A percentile compares a stretch with the other conserved stretches of the same genome.
Evolutionary conservation across 2,888 invertebrate genomes (phyloP).

Genomic region (Lycaena phlaeas): DNA sequence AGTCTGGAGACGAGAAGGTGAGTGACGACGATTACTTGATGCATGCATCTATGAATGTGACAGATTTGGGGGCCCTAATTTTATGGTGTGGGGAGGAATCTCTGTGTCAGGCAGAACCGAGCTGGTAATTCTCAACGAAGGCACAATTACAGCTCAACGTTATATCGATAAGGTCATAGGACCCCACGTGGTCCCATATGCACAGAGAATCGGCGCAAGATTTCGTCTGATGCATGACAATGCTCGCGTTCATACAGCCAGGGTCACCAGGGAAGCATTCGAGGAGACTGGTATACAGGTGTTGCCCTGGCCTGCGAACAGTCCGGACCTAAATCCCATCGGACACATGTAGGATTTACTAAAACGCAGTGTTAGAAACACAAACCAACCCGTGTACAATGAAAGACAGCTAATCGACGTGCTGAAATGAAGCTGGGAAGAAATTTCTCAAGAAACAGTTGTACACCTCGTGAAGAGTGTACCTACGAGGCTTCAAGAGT

Average conservation of each 20-base stretch:
- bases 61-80: neutral
- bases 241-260: no score
- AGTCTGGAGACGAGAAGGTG: conserved; percentile 2
- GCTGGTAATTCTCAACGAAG: neutral
- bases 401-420: conserved; percentile 10
- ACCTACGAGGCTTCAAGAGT: conserved; percentile 3
- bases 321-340: conserved; percentile 11
- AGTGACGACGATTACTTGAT: neutral
- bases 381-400: conserved; percentile 9
- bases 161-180: conserved; percentile 4
- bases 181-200: conserved; percentile 4
- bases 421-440: conserved; percentile 9
- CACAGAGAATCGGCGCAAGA: conserved; percentile 7
- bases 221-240: conserved; percentile 6
- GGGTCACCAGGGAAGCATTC: conserved; percentile 6
- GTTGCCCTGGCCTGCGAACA: conserved; percentile 11
- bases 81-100: conserved; percentile 2
- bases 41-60: neutral
- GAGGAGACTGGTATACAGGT: neutral
- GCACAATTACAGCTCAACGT: neutral
- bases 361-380: conserved; percentile 8
- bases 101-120: neutral
- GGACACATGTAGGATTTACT: conserved; percentile 11
- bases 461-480: conserved; percentile 1
- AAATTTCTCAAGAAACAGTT: conserved; percentile 4